phyloP scores from a whole-genome alignment of 2,888 invertebrate genomes.

The Hylaea fasciaria region DNA sequence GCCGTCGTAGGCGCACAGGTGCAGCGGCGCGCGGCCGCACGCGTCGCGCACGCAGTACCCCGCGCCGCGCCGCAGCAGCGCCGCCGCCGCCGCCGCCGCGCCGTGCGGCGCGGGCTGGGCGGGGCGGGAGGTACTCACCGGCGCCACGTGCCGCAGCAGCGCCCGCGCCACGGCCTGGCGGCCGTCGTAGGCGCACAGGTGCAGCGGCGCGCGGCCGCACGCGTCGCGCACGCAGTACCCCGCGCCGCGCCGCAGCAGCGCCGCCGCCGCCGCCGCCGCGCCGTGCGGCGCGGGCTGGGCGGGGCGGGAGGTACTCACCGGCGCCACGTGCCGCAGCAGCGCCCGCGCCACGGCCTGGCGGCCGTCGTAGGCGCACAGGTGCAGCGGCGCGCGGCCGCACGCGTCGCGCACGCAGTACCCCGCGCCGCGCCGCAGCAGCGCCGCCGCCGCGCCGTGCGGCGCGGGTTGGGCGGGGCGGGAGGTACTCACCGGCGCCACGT shows the following conservation, averaged over 20 bases:
- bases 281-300: constrained; percentile 59
- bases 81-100: constrained; percentile 43
- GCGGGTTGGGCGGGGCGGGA: constrained; percentile 61
- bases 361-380: constrained; percentile 70
- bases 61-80: constrained; percentile 57
- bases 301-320: constrained; percentile 43
- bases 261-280: constrained; percentile 43
- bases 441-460: constrained; percentile 47
- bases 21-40: constrained; percentile 67
- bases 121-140: constrained; percentile 53
- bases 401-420: constrained; percentile 52
- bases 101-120: constrained; percentile 59
- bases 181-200: constrained; percentile 70
- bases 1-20: constrained; percentile 70
- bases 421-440: constrained; percentile 57
- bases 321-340: constrained; percentile 52
- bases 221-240: constrained; percentile 52
- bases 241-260: constrained; percentile 57
- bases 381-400: constrained; percentile 66
- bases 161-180: constrained; percentile 47
- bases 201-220: constrained; percentile 67
- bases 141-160: constrained; percentile 48
- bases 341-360: constrained; percentile 47
- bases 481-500: constrained; percentile 46
- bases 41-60: constrained; percentile 52